These are phyloP conservation scores for Ceratina calcarata DNA, from an alignment of 1,140 invertebrate genomes.

Conservation along the genomic window DNA sequence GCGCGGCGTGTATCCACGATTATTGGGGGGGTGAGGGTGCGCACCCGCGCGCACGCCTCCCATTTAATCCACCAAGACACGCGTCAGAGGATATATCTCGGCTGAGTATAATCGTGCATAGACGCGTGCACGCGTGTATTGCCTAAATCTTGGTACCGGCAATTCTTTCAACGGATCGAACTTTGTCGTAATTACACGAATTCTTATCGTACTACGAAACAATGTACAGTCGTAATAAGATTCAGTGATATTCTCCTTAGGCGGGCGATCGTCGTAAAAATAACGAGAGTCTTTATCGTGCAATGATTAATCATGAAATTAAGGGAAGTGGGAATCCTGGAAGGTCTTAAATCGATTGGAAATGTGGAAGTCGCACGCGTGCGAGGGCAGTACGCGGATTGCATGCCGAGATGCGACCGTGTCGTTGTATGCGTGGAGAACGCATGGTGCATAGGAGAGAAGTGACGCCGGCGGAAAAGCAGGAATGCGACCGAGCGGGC, in stretches of 20 bases:
- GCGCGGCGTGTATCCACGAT: slow-evolving; percentile 3
- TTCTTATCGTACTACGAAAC: too few relatives aligned
- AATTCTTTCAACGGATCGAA: too few relatives aligned
- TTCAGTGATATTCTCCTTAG: too few relatives aligned
- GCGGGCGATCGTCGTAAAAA: too few relatives aligned
- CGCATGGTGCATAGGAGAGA: slow-evolving; percentile 49
- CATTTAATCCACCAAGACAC: slow-evolving; percentile 41
- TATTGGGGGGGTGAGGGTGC: background rate
- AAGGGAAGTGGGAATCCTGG: too few relatives aligned
- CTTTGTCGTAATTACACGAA: too few relatives aligned
- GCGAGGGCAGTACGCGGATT: slow-evolving; percentile 12
- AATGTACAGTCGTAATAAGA: too few relatives aligned
- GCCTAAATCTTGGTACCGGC: too few relatives aligned
- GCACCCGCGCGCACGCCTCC: background rate
- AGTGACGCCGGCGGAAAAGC: slow-evolving; percentile 61
- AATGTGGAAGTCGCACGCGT: background rate
- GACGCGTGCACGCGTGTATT: background rate
- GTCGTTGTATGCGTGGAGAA: background rate
- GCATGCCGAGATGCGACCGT: background rate
- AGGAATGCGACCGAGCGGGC: slow-evolving; percentile 71
- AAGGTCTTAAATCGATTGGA: background rate
- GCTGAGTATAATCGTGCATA: slow-evolving; percentile 21
- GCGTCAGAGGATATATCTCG: slow-evolving; percentile 33
- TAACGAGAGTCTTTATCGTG: too few relatives aligned
- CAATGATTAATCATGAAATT: too few relatives aligned